Conservation (phyloP, 2,797 vertebrate species). For the Lepilemur ruficaudatus region DNA sequence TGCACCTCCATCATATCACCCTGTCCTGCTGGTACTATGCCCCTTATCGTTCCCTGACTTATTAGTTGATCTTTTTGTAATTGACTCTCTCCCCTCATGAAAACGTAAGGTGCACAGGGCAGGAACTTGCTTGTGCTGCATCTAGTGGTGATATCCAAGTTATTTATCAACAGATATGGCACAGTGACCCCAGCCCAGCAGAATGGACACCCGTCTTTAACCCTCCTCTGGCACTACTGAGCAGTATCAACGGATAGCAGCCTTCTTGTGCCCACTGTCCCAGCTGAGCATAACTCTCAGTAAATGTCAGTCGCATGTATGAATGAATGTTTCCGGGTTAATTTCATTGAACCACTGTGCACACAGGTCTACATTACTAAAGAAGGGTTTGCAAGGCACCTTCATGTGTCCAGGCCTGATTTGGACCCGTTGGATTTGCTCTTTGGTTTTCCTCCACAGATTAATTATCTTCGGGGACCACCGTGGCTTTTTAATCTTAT, state of each 20-base stretch:
- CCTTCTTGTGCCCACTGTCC: background rate
- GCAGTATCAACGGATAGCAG: background rate
- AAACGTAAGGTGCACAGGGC: background rate
- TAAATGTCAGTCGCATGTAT: background rate
- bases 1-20: too few species aligned
- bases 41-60: background rate
- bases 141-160: background rate
- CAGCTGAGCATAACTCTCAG: background rate
- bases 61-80: background rate
- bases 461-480: background rate
- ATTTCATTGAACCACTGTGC: background rate
- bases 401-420: background rate
- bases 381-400: background rate
- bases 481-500: background rate
- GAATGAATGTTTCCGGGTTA: background rate
- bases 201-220: background rate
- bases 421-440: background rate
- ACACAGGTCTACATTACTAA: background rate
- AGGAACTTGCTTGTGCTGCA: background rate
- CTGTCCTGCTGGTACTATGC: background rate
- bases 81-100: background rate
- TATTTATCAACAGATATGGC: background rate
- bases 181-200: background rate
- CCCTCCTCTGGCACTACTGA: background rate
- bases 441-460: background rate